These are phyloP conservation scores for Hanleya hanleyi DNA, from an alignment of 2,888 invertebrate species.

Conservation along the genomic window DNA sequence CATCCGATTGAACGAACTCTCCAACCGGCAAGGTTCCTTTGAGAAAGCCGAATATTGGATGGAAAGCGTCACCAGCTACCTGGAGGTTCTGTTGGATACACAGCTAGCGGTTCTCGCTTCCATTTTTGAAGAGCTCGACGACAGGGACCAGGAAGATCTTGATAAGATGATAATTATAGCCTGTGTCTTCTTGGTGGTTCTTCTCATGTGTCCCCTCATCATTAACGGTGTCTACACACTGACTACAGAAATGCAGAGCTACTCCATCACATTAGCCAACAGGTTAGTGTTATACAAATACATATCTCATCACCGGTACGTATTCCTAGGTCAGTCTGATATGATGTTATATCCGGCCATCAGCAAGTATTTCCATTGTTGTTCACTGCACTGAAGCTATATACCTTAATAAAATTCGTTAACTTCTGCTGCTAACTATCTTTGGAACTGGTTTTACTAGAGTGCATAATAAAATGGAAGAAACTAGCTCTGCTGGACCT, in stretches of 20 bases:
- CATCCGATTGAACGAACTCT: conserved; percentile 46
- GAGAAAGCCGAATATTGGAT: conserved; percentile 55
- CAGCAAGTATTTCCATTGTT: too few relatives aligned
- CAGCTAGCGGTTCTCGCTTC: conserved; percentile 43
- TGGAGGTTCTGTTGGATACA: conserved; percentile 46
- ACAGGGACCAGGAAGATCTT: conserved; percentile 42
- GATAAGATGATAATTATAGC: conserved; percentile 55
- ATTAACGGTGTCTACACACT: conserved; percentile 60
- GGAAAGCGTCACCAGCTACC: conserved; percentile 56
- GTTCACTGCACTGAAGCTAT: too few relatives aligned
- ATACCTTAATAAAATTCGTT: too few relatives aligned
- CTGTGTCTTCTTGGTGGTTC: conserved; percentile 54
- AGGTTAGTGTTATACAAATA: conserved; percentile 41
- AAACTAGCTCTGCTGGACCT: too few relatives aligned
- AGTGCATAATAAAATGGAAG: too few relatives aligned
- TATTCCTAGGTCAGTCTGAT: too few relatives aligned
- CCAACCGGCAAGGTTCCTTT: conserved; percentile 42
- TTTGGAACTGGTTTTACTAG: too few relatives aligned
- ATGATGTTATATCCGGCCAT: too few relatives aligned
- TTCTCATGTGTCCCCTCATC: conserved; percentile 59
- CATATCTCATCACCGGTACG: too few relatives aligned
- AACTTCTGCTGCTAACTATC: too few relatives aligned
- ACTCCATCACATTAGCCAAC: conserved; percentile 59
- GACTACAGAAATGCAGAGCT: conserved; percentile 61
- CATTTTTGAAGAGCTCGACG: conserved; percentile 46